These are phyloP conservation scores for Hemichromis elongatus DNA, from an alignment of 2,113 vertebrate genomes.

Conservation along the genomic window DNA sequence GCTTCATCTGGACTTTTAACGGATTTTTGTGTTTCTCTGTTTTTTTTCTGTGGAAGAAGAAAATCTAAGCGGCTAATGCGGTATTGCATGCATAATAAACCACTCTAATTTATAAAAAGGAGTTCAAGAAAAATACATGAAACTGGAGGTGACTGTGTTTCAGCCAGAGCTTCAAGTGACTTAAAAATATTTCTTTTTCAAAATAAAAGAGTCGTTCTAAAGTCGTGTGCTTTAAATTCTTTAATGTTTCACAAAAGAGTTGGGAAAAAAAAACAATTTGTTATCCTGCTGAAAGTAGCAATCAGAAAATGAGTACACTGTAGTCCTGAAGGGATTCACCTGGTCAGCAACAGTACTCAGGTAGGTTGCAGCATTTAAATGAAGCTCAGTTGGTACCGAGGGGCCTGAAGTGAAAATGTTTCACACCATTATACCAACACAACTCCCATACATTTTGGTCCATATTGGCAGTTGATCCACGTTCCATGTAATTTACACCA, in stretches of 20 bases:
- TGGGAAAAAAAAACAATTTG: rapidly evolving
- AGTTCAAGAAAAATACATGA: constrained; percentile 57
- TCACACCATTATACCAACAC: not conserved
- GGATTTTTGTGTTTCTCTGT: constrained; percentile 42
- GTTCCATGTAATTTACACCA: not conserved
- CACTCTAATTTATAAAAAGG: constrained; percentile 70
- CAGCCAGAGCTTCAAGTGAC: constrained; percentile 67
- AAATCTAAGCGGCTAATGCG: constrained; percentile 67
- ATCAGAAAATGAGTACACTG: rapidly evolving
- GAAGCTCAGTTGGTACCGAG: not conserved
- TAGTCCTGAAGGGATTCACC: not conserved
- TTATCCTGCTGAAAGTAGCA: not conserved
- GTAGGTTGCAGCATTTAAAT: not conserved
- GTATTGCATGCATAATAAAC: constrained; percentile 76
- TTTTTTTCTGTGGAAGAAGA: constrained; percentile 68
- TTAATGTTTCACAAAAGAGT: not conserved
- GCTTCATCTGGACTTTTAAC: constrained; percentile 62
- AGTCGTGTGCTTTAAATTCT: not conserved
- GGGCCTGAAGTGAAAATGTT: not conserved
- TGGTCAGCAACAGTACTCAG: not conserved
- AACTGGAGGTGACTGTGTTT: constrained; percentile 65
- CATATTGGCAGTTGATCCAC: not conserved
- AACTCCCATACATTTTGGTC: not conserved
- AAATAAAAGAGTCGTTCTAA: constrained; percentile 66
- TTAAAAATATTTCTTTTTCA: constrained; percentile 65